Evolutionary conservation across 1,140 invertebrate genomes (phyloP), one percentile per base, ranked within the genome.

Genomic region (Eriosoma lanigerum): DNA sequence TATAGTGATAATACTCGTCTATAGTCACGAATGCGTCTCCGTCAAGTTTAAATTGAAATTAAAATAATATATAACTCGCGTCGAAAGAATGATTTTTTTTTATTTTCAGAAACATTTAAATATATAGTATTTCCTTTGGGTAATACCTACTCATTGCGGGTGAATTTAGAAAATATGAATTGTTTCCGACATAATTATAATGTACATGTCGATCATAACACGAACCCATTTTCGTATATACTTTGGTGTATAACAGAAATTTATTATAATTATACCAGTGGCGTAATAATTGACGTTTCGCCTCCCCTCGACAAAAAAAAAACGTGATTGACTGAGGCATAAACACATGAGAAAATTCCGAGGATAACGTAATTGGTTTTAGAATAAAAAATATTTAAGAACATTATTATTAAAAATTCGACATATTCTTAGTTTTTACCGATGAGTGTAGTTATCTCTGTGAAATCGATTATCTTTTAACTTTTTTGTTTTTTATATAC

Each of bases 321-420:
- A 68, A 68, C 66, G 66, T 48, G 66, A 68, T 68, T 68, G 66
- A 68, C 66, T 46, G 66, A 68, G 38, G 66, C 66, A 32, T 68
- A 68, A 68, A 46, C 44, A 68, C 44, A 46, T 26, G 32, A n/a
- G 60, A 46, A 46, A 21, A 46, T 10, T 68, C 38, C 64, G 38
- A 68, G 17, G n/a, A 64, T 68, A 68, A 68, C 19, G n/a, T 68
- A 46, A 62, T 46, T 44, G 64, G 64, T 64, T 44, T 21, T 38
- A 64, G 32, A 46, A 68, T 21, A 68, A 38, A 38, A 38, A 4
- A 60, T 60, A 60, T 60, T 60, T 29, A 60, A 26, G 21, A 60
- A 60, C 15, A 17, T 60, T 29, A 60, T 60, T 26, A 29, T 60
- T 60, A 29, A 38, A 8, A 38, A 38, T 38, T 38, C 32, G 32